These are phyloP conservation scores for Otus scops DNA, from an alignment of 2,797 vertebrate species.

Conservation along the genomic window DNA sequence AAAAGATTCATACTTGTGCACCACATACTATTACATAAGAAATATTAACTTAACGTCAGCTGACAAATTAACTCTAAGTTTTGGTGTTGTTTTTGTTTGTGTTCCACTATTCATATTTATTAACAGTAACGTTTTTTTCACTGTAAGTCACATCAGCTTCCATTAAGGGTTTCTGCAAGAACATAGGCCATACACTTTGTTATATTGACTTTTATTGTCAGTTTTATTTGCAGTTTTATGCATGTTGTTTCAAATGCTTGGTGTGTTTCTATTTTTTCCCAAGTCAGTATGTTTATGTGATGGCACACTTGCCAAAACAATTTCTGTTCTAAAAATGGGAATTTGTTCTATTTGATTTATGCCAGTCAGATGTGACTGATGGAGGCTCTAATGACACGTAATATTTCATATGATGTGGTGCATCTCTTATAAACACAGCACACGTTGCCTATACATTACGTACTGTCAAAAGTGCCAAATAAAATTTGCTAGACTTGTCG, in stretches of 20 bases:
- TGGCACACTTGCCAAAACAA: not conserved
- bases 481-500: slow-evolving; percentile 13
- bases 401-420: not conserved
- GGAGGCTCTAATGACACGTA: not conserved
- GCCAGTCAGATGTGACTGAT: not conserved
- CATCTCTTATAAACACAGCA: not conserved
- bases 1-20: not conserved
- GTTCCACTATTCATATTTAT: not conserved
- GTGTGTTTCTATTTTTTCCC: not conserved
- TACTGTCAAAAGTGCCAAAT: not conserved
- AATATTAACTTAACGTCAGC: not conserved
- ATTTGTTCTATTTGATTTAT: not conserved
- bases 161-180: not conserved
- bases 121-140: not conserved
- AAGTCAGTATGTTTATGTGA: not conserved
- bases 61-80: not conserved
- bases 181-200: not conserved
- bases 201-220: slow-evolving; percentile 1
- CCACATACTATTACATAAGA: not conserved
- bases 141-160: not conserved
- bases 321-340: not conserved
- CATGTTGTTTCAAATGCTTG: not conserved
- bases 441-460: not conserved
- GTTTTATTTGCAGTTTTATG: slow-evolving; percentile 28
- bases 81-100: not conserved